phyloP scores from a whole-genome alignment of 2,888 invertebrate genomes.

The Ochropleura plecta region DNA sequence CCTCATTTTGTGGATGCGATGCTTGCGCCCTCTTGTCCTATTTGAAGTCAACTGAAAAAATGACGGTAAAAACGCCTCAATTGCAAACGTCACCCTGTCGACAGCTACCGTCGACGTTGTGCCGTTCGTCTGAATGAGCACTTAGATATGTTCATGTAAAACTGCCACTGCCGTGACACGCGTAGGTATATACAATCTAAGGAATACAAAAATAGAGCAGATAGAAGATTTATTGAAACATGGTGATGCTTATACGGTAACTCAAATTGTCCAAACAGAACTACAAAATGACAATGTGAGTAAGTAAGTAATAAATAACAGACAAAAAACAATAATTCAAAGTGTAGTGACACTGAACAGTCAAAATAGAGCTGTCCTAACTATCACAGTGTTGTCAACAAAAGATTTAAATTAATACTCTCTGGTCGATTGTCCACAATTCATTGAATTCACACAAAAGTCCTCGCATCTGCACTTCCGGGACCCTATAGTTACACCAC shows the following conservation, averaged over 20 bases:
- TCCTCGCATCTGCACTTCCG: slow-evolving; percentile 75
- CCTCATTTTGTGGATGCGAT: too few relatives aligned
- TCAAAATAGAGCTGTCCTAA: slow-evolving; percentile 61
- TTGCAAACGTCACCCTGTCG: too few relatives aligned
- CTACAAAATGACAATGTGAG: slow-evolving; percentile 18
- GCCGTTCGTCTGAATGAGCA: not conserved
- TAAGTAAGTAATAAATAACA: slow-evolving; percentile 32
- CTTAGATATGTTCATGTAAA: not conserved
- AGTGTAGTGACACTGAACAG: slow-evolving; percentile 50
- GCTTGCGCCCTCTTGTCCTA: too few relatives aligned
- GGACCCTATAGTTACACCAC: slow-evolving; percentile 68
- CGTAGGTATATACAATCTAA: not conserved
- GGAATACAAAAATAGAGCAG: not conserved
- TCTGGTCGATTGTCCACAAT: slow-evolving; percentile 64
- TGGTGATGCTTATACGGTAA: not conserved
- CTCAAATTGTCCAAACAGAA: slow-evolving; percentile 4
- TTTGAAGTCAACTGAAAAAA: too few relatives aligned
- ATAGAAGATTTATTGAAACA: slow-evolving; percentile 9
- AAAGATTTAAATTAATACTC: slow-evolving; percentile 56
- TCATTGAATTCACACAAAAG: slow-evolving; percentile 69
- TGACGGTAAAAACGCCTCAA: too few relatives aligned
- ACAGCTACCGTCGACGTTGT: too few relatives aligned
- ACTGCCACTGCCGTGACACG: not conserved
- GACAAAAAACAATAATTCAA: slow-evolving; percentile 29
- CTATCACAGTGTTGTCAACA: slow-evolving; percentile 52